These are phyloP conservation scores for Acanthurus lineatus DNA, from an alignment of 2,797 vertebrate genomes.

Conservation along the genomic window DNA sequence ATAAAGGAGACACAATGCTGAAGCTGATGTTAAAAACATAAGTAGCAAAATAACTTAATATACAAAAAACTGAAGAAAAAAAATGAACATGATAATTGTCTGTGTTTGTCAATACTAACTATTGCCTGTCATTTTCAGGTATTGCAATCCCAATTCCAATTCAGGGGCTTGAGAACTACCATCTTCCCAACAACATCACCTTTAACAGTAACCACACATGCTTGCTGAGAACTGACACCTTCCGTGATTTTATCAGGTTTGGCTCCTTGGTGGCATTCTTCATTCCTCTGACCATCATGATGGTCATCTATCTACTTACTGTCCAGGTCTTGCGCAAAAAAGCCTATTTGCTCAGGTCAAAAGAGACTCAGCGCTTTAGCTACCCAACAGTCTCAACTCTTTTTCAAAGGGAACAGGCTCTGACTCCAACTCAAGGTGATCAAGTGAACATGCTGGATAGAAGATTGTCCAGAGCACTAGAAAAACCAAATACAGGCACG, in stretches of 20 bases:
- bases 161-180: slow-evolving; percentile 87
- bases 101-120: slow-evolving; percentile 12
- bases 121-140: slow-evolving; percentile 83
- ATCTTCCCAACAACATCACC: slow-evolving; percentile 81
- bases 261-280: slow-evolving; percentile 96
- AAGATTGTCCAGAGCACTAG: slow-evolving; percentile 78
- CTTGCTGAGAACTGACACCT: slow-evolving; percentile 88
- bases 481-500: slow-evolving; percentile 45
- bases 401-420: slow-evolving; percentile 87
- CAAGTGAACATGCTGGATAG: slow-evolving; percentile 86
- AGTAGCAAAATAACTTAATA: background rate
- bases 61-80: background rate
- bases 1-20: background rate
- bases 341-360: slow-evolving; percentile 91
- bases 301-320: slow-evolving; percentile 96
- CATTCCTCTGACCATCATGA: slow-evolving; percentile 94
- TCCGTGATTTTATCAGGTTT: slow-evolving; percentile 93
- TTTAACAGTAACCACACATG: slow-evolving; percentile 92
- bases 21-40: background rate
- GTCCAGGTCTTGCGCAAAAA: slow-evolving; percentile 94
- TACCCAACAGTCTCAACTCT: slow-evolving; percentile 89
- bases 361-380: slow-evolving; percentile 87
- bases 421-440: slow-evolving; percentile 82
- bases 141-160: slow-evolving; percentile 96
- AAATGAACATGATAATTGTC: too few species aligned